Percentiles rank a stretch among this genome's conserved stretches.
These are phyloP conservation scores for Idaea biselata DNA, from an alignment of 2,888 invertebrate species.

Conservation along the genomic window DNA sequence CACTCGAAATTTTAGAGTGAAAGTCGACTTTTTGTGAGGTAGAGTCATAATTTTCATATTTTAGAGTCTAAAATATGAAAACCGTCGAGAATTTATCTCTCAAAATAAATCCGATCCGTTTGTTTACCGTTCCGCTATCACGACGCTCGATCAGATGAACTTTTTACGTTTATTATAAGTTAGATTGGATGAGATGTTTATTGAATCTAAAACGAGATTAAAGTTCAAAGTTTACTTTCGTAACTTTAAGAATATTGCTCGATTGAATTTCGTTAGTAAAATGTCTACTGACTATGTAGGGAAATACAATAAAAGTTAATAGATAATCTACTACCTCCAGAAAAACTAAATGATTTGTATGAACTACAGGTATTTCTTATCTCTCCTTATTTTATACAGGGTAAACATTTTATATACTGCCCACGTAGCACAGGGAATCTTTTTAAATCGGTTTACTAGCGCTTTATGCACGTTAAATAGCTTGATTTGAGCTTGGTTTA, in stretches of 20 bases:
- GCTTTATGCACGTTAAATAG: too few relatives aligned
- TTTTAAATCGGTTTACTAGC: too few relatives aligned
- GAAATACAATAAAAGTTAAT: not conserved
- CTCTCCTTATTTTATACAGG: too few relatives aligned
- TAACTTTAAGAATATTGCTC: constrained; percentile 10
- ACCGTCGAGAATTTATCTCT: not conserved
- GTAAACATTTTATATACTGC: too few relatives aligned
- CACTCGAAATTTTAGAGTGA: too few relatives aligned
- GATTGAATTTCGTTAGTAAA: not conserved
- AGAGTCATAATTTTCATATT: too few relatives aligned
- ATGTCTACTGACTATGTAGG: not conserved
- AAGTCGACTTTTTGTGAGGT: too few relatives aligned
- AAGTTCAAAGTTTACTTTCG: constrained; percentile 18
- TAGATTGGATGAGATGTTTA: constrained; percentile 36
- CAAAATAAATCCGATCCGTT: constrained; percentile 5
- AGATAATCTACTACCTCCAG: too few relatives aligned
- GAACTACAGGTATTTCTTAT: too few relatives aligned
- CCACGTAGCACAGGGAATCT: too few relatives aligned
- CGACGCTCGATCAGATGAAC: constrained; percentile 24
- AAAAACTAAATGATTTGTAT: too few relatives aligned
- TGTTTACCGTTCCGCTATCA: constrained; percentile 22
- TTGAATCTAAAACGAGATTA: constrained; percentile 27
- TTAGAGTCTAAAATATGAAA: not conserved
- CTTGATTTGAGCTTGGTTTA: too few relatives aligned
- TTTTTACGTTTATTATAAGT: constrained; percentile 41